Percentiles rank a stretch among this genome's conserved stretches.
Evolutionary conservation across 1,140 invertebrate species (phyloP).

Genomic region (Radopholus similis): DNA sequence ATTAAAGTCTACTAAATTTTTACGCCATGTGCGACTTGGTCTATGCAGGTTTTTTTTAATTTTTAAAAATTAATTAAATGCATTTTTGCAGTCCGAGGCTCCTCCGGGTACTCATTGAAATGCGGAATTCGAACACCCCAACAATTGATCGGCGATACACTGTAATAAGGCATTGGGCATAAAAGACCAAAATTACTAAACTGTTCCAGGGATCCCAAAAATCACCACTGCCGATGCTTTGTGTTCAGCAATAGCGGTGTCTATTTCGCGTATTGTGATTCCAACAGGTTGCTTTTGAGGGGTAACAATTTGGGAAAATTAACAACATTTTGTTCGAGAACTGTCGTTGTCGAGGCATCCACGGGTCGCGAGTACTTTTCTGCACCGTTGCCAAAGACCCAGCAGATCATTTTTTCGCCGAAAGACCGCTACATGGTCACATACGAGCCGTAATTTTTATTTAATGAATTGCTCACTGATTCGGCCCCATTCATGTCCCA

Average conservation of each 20-base stretch:
- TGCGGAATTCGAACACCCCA: conserved; percentile 18
- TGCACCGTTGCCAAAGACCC: conserved; percentile 25
- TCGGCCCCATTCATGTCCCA: background rate
- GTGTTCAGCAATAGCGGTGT: conserved; percentile 44
- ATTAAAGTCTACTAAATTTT: too few species aligned
- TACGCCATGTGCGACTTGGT: conserved; percentile 12
- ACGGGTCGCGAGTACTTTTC: conserved; percentile 40
- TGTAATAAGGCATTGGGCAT: conserved; percentile 4
- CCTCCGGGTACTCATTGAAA: conserved; percentile 25
- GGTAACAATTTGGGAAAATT: background rate
- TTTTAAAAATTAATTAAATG: background rate
- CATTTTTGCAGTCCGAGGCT: conserved; percentile 21
- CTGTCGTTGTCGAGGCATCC: conserved; percentile 29
- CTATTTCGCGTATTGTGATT: conserved; percentile 45
- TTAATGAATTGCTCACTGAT: background rate
- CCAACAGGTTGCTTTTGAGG: conserved; percentile 28
- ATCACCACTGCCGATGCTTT: conserved; percentile 27
- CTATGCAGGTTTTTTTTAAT: conserved; percentile 11
- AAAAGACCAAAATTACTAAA: background rate
- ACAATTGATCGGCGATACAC: conserved; percentile 4
- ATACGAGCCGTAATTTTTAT: conserved; percentile 23
- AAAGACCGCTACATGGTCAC: conserved; percentile 37
- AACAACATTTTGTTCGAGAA: conserved; percentile 19
- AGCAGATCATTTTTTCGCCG: conserved; percentile 36
- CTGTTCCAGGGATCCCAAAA: conserved; percentile 30